phyloP scores from a whole-genome alignment of 2,888 invertebrate species.

The Eupithecia exiguata region DNA sequence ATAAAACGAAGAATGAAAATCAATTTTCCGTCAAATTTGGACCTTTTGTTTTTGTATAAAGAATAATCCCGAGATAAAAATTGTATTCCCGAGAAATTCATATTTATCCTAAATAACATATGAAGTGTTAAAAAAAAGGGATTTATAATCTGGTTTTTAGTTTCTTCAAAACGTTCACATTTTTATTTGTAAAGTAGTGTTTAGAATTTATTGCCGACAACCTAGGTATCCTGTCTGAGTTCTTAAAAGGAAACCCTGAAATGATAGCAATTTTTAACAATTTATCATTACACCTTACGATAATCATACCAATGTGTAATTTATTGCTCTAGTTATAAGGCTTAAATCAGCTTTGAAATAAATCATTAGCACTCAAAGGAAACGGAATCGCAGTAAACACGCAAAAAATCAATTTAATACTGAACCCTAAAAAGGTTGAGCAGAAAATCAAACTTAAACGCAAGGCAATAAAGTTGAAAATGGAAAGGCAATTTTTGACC shows the following conservation, averaged over 20 bases:
- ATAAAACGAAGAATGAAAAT: no score
- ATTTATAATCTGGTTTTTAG: no score
- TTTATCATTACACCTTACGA: neutral
- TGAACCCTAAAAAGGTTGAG: slow-evolving; percentile 9
- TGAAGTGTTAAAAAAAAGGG: no score
- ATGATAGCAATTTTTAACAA: neutral
- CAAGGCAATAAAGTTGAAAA: slow-evolving; percentile 15
- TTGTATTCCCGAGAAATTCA: no score
- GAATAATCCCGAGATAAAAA: no score
- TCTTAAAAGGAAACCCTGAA: neutral
- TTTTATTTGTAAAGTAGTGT: no score
- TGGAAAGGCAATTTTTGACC: neutral
- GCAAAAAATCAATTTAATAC: slow-evolving; percentile 63
- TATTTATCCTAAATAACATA: no score
- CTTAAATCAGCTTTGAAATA: slow-evolving; percentile 16
- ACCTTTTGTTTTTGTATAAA: no score
- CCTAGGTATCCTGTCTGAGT: neutral
- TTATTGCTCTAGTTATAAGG: neutral
- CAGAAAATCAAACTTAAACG: slow-evolving; percentile 11
- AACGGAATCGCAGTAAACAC: slow-evolving; percentile 61
- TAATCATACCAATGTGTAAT: neutral
- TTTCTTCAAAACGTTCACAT: no score
- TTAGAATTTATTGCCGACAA: neutral
- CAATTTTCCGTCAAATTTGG: no score
- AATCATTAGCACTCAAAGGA: slow-evolving; percentile 44